Evolutionary conservation across 2,888 invertebrate genomes (phyloP).

Genomic region (Ferdinandea cuprea): DNA sequence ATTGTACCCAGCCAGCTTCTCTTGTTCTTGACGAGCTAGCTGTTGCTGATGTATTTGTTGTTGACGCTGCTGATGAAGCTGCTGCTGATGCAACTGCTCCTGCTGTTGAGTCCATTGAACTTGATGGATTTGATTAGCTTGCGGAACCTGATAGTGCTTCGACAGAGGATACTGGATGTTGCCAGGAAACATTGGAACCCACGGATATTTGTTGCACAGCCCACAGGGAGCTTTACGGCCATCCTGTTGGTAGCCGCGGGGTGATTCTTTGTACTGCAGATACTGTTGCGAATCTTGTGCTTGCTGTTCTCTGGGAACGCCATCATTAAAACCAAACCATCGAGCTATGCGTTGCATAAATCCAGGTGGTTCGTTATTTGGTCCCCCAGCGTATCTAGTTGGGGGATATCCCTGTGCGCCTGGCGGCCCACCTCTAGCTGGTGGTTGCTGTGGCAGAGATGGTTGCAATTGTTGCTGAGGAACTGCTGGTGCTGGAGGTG

Average conservation of each 20-base stretch:
- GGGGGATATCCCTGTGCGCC: slow-evolving; percentile 35
- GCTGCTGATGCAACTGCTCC: slow-evolving; percentile 33
- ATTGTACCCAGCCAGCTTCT: slow-evolving; percentile 61
- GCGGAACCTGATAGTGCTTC: slow-evolving; percentile 61
- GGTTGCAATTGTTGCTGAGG: slow-evolving; percentile 59
- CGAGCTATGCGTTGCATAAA: slow-evolving; percentile 82
- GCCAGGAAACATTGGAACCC: slow-evolving; percentile 88
- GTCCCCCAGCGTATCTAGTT: slow-evolving; percentile 29
- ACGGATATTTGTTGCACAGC: slow-evolving; percentile 91
- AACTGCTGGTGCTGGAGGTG: slow-evolving; percentile 77
- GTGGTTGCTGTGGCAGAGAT: slow-evolving; percentile 42
- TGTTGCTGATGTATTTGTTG: slow-evolving; percentile 37
- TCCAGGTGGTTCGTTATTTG: slow-evolving; percentile 76
- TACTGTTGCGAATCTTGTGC: slow-evolving; percentile 74
- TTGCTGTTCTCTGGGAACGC: slow-evolving; percentile 77
- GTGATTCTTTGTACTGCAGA: slow-evolving; percentile 66
- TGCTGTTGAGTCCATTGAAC: slow-evolving; percentile 67
- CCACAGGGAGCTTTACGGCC: slow-evolving; percentile 87
- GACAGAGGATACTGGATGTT: slow-evolving; percentile 76
- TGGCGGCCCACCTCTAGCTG: slow-evolving; percentile 34
- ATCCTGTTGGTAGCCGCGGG: slow-evolving; percentile 74
- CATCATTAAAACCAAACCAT: slow-evolving; percentile 81
- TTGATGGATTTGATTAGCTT: slow-evolving; percentile 65
- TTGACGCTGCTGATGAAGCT: slow-evolving; percentile 36
- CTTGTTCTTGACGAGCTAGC: slow-evolving; percentile 39